phyloP scores from a whole-genome alignment of 2,888 invertebrate species.

The Hypomecis atomaria region DNA sequence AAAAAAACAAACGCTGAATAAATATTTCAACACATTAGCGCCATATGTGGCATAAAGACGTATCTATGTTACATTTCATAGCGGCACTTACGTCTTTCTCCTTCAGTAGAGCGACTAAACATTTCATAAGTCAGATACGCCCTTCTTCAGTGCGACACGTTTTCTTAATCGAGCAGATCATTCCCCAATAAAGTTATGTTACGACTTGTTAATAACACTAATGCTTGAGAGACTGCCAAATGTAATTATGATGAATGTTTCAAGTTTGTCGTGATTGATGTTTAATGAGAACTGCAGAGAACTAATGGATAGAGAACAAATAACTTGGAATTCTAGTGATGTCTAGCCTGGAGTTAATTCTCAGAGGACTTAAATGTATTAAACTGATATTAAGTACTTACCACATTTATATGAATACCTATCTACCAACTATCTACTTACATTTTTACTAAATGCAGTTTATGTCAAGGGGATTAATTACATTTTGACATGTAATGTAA shows the following conservation, averaged over 20 bases:
- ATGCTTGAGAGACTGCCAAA: conserved; percentile 34
- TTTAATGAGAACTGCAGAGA: conserved; percentile 39
- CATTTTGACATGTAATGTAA: not conserved
- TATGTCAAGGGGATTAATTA: not conserved
- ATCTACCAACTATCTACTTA: too few relatives aligned
- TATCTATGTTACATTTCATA: conserved; percentile 11
- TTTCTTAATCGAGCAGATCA: conserved; percentile 51
- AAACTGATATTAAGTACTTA: not conserved
- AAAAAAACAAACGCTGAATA: conserved; percentile 34
- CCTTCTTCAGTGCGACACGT: conserved; percentile 42
- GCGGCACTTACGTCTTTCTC: conserved; percentile 12
- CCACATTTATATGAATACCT: too few relatives aligned
- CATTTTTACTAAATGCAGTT: not conserved
- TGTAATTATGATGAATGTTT: conserved; percentile 44
- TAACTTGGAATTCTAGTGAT: conserved; percentile 17
- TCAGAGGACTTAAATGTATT: not conserved
- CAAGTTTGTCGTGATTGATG: conserved; percentile 39
- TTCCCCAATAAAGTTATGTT: conserved; percentile 37
- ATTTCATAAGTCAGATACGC: conserved; percentile 4
- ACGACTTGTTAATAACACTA: conserved; percentile 30
- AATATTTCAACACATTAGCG: conserved; percentile 27
- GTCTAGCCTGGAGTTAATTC: not conserved
- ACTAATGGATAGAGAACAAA: conserved; percentile 36
- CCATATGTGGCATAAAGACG: conserved; percentile 18
- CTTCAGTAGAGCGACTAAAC: not conserved